Evolutionary conservation across 2,888 invertebrate species (phyloP), one percentile per base, ranked within the genome.

Genomic region (Ceraclea dissimilis): DNA sequence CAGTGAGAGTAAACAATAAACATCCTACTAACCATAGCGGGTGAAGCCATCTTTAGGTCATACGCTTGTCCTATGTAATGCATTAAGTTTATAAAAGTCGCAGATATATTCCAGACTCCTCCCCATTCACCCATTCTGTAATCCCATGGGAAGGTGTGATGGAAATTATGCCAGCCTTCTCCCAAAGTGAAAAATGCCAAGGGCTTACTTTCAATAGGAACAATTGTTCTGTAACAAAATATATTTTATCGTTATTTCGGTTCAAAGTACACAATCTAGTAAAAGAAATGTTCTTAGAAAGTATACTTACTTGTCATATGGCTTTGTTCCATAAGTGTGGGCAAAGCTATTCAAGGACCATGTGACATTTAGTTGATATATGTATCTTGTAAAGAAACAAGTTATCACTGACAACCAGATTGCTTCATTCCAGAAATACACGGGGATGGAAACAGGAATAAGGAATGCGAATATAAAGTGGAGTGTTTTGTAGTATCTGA

Each of bases 81-180:
- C 58, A 82, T 76, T 51, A 78, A 68, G 63, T 84, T 80, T 50
- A 89, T 86, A 48, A 86, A 67, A 2, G 70, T 68, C 0, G 85
- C 83, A 1, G 87, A 83, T 19, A 49, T 22, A 17, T 54, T 53
- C 16, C 20, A 19, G n/a, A n/a, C 10, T 4, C n/a, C 22, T 22
- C 90, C 90, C n/a, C 90, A 75, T 70, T 94, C 94, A 6, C 91
- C 86, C 20, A 93, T 88, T 67, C 90, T 88, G 79, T 94, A 94
- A 71, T 94, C 94, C 86, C 90, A 91, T 0, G 93, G 93, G 71
- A 94, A 94, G 0, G 88, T 86, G 71, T 94, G 94, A 69, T 94
- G 94, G 71, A 91, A 94, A 73, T 94, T 94, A 75, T 94, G 94
- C 88, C 91, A 94, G 4, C 94, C 94, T 70, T 92, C 91, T 1